Conservation (phyloP, 2,113 vertebrate genomes). For the Rana temporaria region DNA sequence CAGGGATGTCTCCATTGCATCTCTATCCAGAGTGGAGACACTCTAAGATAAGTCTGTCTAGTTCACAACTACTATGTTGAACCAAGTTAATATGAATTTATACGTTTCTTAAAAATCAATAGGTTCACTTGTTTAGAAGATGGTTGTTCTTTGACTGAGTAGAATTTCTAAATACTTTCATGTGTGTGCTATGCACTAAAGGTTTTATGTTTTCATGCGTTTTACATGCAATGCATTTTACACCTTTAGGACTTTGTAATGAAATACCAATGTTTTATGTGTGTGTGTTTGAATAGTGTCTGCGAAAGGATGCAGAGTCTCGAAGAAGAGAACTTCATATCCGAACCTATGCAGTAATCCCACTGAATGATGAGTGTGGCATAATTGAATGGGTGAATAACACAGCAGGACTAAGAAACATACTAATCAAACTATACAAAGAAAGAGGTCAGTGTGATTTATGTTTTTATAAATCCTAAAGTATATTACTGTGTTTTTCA, state of each 20-base stretch:
- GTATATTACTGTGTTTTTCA: not conserved
- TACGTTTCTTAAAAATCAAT: too few relatives aligned
- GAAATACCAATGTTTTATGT: not conserved
- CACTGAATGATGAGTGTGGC: constrained; percentile 96
- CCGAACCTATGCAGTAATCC: constrained; percentile 95
- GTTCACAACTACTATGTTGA: too few relatives aligned
- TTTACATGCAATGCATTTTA: too few relatives aligned
- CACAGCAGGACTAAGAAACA: constrained; percentile 91
- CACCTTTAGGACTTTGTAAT: not conserved
- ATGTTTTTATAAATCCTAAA: not conserved
- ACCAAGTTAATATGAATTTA: too few relatives aligned
- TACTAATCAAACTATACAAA: constrained; percentile 95
- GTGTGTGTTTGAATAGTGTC: constrained; percentile 73
- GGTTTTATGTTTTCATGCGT: too few relatives aligned
- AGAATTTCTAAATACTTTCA: too few relatives aligned
- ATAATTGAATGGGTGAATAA: constrained; percentile 99
- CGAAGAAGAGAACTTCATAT: constrained; percentile 92
- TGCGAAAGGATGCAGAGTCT: constrained; percentile 96
- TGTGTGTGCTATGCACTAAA: too few relatives aligned
- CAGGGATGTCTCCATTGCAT: too few relatives aligned
- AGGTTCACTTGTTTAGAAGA: too few relatives aligned
- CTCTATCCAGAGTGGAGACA: too few relatives aligned
- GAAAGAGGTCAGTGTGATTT: constrained; percentile 83
- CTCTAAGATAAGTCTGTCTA: too few relatives aligned
- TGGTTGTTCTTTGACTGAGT: too few relatives aligned